Evolutionary conservation across 2,797 vertebrate species (phyloP).

Genomic region (Rhincodon typus): DNA sequence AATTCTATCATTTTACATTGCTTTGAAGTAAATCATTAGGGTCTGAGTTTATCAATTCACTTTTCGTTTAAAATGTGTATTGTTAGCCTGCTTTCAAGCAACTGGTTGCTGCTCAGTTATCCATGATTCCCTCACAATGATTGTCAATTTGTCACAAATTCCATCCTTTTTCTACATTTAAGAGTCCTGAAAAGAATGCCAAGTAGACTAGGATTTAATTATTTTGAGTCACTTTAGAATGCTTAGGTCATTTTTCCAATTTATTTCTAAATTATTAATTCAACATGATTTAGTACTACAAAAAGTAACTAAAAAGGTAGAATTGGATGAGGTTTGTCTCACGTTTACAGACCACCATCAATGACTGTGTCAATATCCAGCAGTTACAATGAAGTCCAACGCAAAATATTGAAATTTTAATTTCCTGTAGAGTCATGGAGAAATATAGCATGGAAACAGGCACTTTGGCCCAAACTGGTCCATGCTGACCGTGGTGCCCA

Average conservation of each 20-base stretch:
- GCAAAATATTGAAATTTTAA: neutral
- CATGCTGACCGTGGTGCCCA: no score
- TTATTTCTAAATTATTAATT: neutral
- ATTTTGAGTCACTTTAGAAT: neutral
- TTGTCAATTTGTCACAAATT: neutral
- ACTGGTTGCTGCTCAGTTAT: neutral
- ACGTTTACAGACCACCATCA: neutral
- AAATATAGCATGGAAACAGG: no score
- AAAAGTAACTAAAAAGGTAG: neutral
- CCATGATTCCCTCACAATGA: neutral
- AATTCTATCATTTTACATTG: neutral
- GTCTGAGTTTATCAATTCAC: neutral
- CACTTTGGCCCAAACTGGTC: no score
- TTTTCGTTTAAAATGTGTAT: neutral
- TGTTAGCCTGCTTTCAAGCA: neutral
- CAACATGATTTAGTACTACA: neutral
- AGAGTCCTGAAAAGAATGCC: neutral
- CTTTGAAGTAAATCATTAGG: neutral
- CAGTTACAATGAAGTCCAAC: neutral
- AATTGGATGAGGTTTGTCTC: neutral
- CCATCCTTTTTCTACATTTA: neutral
- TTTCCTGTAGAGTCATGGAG: neutral
- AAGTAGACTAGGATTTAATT: neutral
- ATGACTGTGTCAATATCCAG: neutral
- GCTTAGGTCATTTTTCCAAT: neutral